Evolutionary conservation across 2,797 vertebrate species (phyloP), one percentile per base, ranked within the genome.

Genomic region (Antrozous pallidus): DNA sequence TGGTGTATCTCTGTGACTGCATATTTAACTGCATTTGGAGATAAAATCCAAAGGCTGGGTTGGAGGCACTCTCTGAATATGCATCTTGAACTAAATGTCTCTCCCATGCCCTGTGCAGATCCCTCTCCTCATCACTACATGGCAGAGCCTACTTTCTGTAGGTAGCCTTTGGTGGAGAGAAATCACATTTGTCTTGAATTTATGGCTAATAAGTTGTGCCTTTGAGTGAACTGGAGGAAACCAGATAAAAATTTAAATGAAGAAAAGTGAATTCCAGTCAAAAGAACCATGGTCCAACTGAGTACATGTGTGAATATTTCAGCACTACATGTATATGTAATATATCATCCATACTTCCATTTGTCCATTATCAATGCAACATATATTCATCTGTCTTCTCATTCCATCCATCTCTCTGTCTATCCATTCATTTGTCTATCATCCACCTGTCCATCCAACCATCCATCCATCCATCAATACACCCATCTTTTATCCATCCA

Each of bases 171-270:
- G 85, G 78, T 96, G 81, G 92, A 73, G 69, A 94, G 73, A 89
- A 85, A 40, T 78, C 95, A 96, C 79, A 91, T 96, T 97, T 97
- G 78, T 91, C 67, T 94, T 95, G 78, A 91, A 94, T 94, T 93
- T 95, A 90, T 94, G 89, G 92, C 88, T 94, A 93, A 95, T 96
- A 93, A 93, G 89, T 96, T 79, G 89, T 96, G 69, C 47, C 94
- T 97, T 96, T 71, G 86, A 96, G 93, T 96, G 86, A 93, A 87
- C 90, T 94, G 47, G 84, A 96, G 92, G 90, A 97, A 97, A 96
- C 31, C 65, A 95, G 92, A 96, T 96, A 96, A 98, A 92, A 92
- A 77, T 91, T 94, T 97, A 95, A 97, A 94, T 95, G 89, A 95
- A 96, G 91, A 79, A 97, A 97, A 96, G 90, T 20, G 51, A 96